Conservation (phyloP, 2,888 invertebrate species). For the Podotricha telesiphe region DNA sequence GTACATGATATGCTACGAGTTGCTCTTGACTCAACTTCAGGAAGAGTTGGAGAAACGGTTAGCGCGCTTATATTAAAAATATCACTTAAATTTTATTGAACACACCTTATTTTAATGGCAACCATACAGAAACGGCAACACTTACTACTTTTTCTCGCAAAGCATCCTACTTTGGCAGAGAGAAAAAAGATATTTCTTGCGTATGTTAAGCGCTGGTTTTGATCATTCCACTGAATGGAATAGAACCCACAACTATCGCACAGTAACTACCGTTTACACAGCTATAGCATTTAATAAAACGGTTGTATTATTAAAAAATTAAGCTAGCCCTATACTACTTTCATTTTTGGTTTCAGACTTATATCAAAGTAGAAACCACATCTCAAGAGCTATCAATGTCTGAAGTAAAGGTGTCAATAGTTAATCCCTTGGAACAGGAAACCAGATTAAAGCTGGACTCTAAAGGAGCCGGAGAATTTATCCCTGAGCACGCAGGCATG, state of each 20-base stretch:
- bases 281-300: too few relatives aligned
- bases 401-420: conserved; percentile 89
- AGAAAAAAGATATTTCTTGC: too few relatives aligned
- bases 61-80: conserved; percentile 51
- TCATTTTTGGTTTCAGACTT: conserved; percentile 82
- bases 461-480: conserved; percentile 91
- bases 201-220: too few relatives aligned
- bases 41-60: conserved; percentile 93
- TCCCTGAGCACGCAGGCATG: conserved; percentile 96
- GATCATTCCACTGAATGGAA: too few relatives aligned
- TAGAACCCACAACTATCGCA: too few relatives aligned
- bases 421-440: conserved; percentile 89
- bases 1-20: conserved; percentile 92
- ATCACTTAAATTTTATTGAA: neutral
- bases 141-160: too few relatives aligned
- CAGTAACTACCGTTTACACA: too few relatives aligned
- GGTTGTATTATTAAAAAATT: neutral
- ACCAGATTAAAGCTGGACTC: conserved; percentile 85
- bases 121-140: too few relatives aligned
- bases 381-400: conserved; percentile 87
- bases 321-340: neutral
- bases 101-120: too few relatives aligned
- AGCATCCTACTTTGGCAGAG: too few relatives aligned
- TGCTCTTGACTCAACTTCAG: conserved; percentile 91
- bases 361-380: conserved; percentile 90